phyloP scores from a whole-genome alignment of 2,113 vertebrate species.

The Zosterops pallidus region DNA sequence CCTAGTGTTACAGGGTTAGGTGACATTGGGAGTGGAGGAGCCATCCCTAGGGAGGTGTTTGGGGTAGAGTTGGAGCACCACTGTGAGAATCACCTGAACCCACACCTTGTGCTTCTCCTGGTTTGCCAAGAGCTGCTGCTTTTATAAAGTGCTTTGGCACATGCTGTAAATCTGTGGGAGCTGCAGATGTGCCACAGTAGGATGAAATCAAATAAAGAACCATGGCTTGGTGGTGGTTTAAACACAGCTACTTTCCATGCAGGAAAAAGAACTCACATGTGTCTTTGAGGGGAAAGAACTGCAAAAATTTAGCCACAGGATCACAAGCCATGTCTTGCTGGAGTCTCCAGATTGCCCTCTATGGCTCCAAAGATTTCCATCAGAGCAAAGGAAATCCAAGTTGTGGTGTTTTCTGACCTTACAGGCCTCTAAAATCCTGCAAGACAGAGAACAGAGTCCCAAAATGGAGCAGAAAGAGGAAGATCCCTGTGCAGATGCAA shows the following conservation, averaged over 20 bases:
- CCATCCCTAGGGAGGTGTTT: neutral
- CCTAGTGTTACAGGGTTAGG: neutral
- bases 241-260: neutral
- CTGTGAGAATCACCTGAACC: neutral
- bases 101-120: neutral
- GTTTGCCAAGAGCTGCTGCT: neutral
- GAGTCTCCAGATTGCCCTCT: neutral
- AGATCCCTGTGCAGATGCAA: constrained; percentile 2
- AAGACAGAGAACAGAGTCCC: constrained; percentile 52
- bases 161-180: neutral
- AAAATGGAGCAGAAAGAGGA: neutral
- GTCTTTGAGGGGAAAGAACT: neutral
- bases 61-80: neutral
- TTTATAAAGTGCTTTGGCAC: neutral
- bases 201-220: neutral
- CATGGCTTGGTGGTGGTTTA: neutral
- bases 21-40: neutral
- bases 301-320: neutral
- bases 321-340: neutral
- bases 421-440: constrained; percentile 66
- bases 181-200: neutral
- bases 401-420: constrained; percentile 43
- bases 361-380: neutral
- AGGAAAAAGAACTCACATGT: rapidly evolving
- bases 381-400: constrained; percentile 3